Evolutionary conservation across 2,797 vertebrate species (phyloP).

Genomic region (Myotis daubentonii): DNA sequence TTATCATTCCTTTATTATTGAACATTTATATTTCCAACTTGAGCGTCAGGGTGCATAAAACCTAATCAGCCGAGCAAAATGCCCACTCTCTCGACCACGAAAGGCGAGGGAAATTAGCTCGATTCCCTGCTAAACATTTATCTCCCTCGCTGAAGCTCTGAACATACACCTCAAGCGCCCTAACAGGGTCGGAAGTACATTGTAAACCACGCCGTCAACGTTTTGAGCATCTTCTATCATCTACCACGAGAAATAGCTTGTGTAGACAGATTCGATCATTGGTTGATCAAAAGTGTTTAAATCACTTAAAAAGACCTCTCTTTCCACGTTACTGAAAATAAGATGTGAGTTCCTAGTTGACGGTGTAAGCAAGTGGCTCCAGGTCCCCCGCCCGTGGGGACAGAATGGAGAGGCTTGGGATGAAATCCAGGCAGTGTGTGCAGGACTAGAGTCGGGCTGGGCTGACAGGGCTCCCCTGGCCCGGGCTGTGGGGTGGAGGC

Average conservation of each 20-base stretch:
- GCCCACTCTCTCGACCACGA: neutral
- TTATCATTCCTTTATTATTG: slow-evolving; percentile 67
- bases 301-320: neutral
- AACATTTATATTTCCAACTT: slow-evolving; percentile 65
- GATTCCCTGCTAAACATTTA: neutral
- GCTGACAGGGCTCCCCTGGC: too few relatives aligned
- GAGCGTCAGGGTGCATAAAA: slow-evolving; percentile 55
- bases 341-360: neutral
- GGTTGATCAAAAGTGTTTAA: neutral
- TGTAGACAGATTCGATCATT: neutral
- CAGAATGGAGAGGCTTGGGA: neutral
- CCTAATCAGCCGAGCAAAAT: slow-evolving; percentile 49
- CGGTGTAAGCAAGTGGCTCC: neutral
- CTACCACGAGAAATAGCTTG: neutral
- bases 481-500: neutral
- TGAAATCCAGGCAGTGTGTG: neutral
- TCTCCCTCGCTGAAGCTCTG: neutral
- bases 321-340: neutral
- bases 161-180: neutral
- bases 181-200: neutral
- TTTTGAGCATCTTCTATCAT: neutral
- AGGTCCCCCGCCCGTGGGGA: neutral
- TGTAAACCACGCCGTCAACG: neutral
- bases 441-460: neutral
- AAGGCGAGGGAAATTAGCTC: neutral